A percentile compares a stretch with the other conserved stretches of the same genome.
Conservation (phyloP, 1,140 invertebrate species). For the Drosophila pseudoananassae region DNA sequence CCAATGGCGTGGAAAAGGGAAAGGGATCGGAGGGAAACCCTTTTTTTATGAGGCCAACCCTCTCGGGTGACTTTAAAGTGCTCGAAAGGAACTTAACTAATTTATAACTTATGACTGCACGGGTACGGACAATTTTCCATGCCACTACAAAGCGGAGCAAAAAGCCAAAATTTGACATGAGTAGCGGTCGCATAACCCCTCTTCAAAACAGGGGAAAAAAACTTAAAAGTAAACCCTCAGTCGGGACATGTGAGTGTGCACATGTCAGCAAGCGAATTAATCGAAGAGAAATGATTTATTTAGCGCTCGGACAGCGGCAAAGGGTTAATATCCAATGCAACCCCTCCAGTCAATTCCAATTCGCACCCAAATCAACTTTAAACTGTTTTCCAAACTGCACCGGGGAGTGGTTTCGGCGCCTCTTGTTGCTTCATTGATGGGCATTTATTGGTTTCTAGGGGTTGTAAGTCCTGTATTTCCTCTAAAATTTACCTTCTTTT, state of each 20-base stretch:
- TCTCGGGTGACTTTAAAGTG: constrained; percentile 67
- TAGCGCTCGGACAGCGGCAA: constrained; percentile 70
- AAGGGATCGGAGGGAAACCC: constrained; percentile 33
- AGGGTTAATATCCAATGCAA: constrained; percentile 51
- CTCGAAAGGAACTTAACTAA: constrained; percentile 69
- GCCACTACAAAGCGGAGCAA: constrained; percentile 84
- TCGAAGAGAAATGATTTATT: constrained; percentile 84
- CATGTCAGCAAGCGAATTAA: constrained; percentile 84
- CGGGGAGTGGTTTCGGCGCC: constrained; percentile 17
- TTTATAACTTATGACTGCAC: constrained; percentile 78
- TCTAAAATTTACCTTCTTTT: constrained; percentile 35
- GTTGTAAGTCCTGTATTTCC: constrained; percentile 39
- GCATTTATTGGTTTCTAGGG: constrained; percentile 63
- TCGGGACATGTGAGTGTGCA: constrained; percentile 51
- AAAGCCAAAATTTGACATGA: constrained; percentile 83
- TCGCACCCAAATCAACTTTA: constrained; percentile 80
- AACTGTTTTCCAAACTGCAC: constrained; percentile 81
- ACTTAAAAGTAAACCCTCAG: constrained; percentile 14
- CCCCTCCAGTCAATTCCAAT: constrained; percentile 1
- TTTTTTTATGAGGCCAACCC: constrained; percentile 22
- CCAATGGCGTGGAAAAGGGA: constrained; percentile 72
- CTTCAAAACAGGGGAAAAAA: constrained; percentile 12
- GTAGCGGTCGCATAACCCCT: constrained; percentile 76
- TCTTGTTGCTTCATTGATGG: constrained; percentile 58
- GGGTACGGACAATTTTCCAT: constrained; percentile 83